Base-by-base conservation (phyloP, 2,797 vertebrate species). In the Loriculus beryllinus region DNA sequence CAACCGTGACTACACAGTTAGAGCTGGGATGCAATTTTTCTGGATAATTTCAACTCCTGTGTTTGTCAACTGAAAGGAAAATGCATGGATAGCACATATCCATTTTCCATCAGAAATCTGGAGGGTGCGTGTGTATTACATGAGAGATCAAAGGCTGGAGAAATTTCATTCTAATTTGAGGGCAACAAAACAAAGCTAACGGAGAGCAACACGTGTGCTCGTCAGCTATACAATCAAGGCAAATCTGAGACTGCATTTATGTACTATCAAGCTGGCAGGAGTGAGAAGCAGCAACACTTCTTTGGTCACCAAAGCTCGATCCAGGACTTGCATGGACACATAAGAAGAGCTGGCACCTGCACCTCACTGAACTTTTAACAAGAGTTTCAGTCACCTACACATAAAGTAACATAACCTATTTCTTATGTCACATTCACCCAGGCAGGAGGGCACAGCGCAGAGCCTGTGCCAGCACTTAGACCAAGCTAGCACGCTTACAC, bases 51-150 rank as follows among this genome's bases (percentile, higher is more conserved):
- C 82, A 76, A 63, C 77, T 83, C 77, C 43, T 45, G 12, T 77
- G 22, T 89, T 89, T 91, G 82, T 93, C 72, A 89, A 1, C 54
- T 69, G 57, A 88, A 81, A 93, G 37, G 29, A 86, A 93, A 93
- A 91, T 2, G 3, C 42, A 19, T 3, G 26, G 83, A 54, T 63
- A 2, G 0, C 49, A 42, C 0, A 1, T 37, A 65, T 12, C 2
- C 8, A 74, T 80, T 39, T 65, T 13, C 2, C 8, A 68, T 77
- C 83, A 95, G 71, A 71, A 92, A 47, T 42, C 60, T 63, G 57
- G 42, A 51, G 48, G n/a, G n/a, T 81, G 49, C 57, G 64, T 60
- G 3, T 31, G 3, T 43, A 25, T 76, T 45, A 49, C 28, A 91
- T 13, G 42, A 68, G 60, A 70, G 31, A 60, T 67, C 48, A 83